Base-by-base conservation (phyloP, 2,113 vertebrate genomes). In the Notarius quadriscutis region DNA sequence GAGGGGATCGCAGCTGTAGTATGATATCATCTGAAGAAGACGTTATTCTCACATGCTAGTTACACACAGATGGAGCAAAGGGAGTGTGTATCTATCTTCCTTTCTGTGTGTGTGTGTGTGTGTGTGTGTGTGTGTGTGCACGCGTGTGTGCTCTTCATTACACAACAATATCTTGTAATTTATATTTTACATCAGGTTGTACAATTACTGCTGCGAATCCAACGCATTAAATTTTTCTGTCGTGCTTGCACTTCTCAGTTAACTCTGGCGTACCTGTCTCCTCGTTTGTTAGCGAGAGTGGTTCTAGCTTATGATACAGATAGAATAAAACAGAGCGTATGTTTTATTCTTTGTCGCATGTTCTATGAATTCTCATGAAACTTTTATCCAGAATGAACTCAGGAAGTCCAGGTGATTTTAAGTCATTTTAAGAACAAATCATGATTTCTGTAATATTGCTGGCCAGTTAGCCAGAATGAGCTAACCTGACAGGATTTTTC, bases 1-100 rank as follows among this genome's bases (percentile, higher is more conserved):
- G 22, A 65, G 55, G 57, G 75, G 84, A 69, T 67, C 22, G 10
- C 93, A 93, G 94, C 92, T 94, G 93, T 89, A 72, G 77, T 87
- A 89, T 92, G 86, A 92, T 91, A 91, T 91, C 89, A 92, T 82
- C 89, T 86, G 25, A 87, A 86, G 88, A 87, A 63, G 30, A 57
- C 17, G 34, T 53, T 58, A 71, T 87, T 87, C 55, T 63, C 86
- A 86, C 83, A 86, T 14, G 48, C 25, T 83, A 15, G 14, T 25
- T 53, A 53, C 71, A 87, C 86, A 77, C 27, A 81, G 18, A 71
- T 11, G 55, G 20, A 83, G 17, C 58, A 48, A 15, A 71, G 71
- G 63, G 12, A 53, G 65, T 63, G 41, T 63, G 62, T 81, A n/a
- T 84, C 7, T 80, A 7, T 17, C 5, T 58, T 55, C 30, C 53